A percentile compares a stretch with the other conserved stretches of the same genome.
phyloP scores from a whole-genome alignment of 2,888 invertebrate species.

The Cecidostiba fungosa region DNA sequence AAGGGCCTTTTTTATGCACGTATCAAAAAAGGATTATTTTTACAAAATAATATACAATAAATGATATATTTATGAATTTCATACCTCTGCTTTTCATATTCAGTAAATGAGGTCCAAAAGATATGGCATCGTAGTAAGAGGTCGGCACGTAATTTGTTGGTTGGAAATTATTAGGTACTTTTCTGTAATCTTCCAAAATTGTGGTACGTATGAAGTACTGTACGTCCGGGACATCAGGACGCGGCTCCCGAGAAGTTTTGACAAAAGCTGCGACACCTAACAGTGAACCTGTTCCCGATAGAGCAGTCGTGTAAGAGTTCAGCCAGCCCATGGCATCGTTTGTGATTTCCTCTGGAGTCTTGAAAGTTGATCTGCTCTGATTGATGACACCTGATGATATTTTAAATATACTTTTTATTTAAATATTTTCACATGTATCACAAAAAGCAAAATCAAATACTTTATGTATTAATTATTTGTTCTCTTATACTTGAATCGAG shows the following conservation, averaged over 20 bases:
- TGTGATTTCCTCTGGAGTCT: not conserved
- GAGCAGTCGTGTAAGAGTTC: not conserved
- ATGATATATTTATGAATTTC: not conserved
- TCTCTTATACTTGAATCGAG: too few species aligned
- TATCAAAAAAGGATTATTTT: not conserved
- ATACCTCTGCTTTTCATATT: conserved; percentile 80
- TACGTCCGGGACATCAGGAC: not conserved
- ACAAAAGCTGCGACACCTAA: not conserved
- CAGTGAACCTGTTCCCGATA: not conserved
- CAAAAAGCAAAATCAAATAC: too few species aligned
- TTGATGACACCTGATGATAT: not conserved
- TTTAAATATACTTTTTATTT: too few species aligned
- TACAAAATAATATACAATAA: not conserved
- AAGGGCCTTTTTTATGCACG: too few species aligned
- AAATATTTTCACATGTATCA: too few species aligned
- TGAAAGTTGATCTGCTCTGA: not conserved
- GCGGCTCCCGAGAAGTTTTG: not conserved
- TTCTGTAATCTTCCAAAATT: not conserved
- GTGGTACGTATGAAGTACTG: conserved; percentile 11
- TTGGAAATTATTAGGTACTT: not conserved
- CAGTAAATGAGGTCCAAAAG: conserved; percentile 74
- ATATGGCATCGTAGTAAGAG: conserved; percentile 67
- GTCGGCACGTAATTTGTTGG: not conserved
- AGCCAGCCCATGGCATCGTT: not conserved
- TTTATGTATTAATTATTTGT: too few species aligned